Conservation (phyloP, 2,113 vertebrate genomes). For the Coturnix japonica region DNA sequence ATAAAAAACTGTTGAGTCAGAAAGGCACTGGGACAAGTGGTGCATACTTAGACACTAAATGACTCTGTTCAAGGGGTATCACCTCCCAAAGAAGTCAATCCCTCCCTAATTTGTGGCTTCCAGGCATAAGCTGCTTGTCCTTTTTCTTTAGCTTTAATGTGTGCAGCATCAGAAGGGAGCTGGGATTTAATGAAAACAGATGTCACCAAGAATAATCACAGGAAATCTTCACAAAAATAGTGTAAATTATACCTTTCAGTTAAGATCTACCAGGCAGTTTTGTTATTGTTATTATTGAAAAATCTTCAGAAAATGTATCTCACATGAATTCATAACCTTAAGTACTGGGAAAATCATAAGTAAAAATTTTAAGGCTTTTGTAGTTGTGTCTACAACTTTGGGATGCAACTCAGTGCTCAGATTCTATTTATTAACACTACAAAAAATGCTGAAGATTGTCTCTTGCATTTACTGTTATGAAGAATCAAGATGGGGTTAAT, state of each 20-base stretch:
- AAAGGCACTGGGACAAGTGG: not conserved
- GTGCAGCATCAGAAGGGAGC: not conserved
- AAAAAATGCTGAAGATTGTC: not conserved
- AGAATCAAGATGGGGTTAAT: not conserved
- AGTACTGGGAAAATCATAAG: not conserved
- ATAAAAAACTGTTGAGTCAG: constrained; percentile 21
- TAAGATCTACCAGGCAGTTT: not conserved
- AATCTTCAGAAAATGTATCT: not conserved
- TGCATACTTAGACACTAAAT: not conserved
- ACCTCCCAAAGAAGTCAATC: not conserved
- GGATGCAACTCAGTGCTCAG: not conserved
- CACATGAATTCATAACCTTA: not conserved
- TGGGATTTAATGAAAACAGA: not conserved
- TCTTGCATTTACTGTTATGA: not conserved
- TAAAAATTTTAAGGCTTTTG: not conserved
- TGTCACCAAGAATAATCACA: not conserved
- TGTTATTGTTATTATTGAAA: not conserved
- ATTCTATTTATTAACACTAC: not conserved
- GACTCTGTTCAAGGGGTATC: not conserved
- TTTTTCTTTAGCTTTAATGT: not conserved
- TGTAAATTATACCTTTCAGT: not conserved
- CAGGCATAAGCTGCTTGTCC: not conserved
- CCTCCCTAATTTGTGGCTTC: not conserved
- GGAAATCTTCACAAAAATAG: not conserved
- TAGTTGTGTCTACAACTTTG: not conserved